Percentiles rank a stretch among this genome's conserved stretches.
Conservation (phyloP, 2,797 vertebrate species). For the Pelobates cultripes region DNA sequence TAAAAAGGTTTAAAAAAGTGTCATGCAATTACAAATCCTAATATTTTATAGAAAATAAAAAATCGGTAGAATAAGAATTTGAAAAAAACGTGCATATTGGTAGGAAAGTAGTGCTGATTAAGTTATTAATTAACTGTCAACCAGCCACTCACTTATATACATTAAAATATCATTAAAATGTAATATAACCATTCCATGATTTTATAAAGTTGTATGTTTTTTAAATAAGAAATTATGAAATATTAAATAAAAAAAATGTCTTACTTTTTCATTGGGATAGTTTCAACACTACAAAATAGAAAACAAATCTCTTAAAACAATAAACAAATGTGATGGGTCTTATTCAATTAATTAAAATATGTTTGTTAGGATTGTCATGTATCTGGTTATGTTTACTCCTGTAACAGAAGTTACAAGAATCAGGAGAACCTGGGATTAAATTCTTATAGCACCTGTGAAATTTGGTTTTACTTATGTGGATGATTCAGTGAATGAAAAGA, state of each 20-base stretch:
- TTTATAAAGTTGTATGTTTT: too few species aligned
- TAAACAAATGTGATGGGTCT: background rate
- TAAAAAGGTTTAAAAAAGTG: background rate
- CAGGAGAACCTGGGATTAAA: background rate
- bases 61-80: background rate
- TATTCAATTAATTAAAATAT: background rate
- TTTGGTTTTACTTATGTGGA: too few species aligned
- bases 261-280: constrained; percentile 89
- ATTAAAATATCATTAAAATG: background rate
- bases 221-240: constrained; percentile 27
- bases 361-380: background rate
- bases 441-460: constrained; percentile 1
- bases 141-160: constrained; percentile 33
- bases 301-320: constrained; percentile 60
- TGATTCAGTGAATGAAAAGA: too few species aligned
- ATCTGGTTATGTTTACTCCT: background rate
- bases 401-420: background rate
- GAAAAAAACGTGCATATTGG: background rate
- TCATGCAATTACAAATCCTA: constrained; percentile 32
- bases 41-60: constrained; percentile 20
- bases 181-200: too few species aligned
- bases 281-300: constrained; percentile 85
- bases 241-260: constrained; percentile 62
- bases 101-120: constrained; percentile 18
- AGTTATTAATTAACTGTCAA: constrained; percentile 33